Evolutionary conservation across 2,797 vertebrate genomes (phyloP).

Genomic region (Myotis daubentonii): DNA sequence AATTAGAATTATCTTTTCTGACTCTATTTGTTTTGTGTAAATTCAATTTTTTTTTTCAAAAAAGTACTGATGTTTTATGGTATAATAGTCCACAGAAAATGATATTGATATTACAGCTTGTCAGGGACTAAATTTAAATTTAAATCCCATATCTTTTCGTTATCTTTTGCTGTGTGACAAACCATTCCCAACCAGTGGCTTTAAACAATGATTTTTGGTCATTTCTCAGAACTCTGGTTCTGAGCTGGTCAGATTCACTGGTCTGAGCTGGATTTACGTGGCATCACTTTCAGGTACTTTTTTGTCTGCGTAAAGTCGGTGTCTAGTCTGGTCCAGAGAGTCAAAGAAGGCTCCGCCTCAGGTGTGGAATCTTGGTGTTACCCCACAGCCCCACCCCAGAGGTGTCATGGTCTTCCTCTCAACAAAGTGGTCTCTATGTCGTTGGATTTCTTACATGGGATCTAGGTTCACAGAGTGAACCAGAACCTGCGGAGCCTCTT

Average conservation of each 20-base stretch:
- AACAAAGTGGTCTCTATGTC: not conserved
- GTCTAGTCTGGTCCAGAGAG: not conserved
- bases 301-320: not conserved
- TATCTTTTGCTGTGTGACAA: not conserved
- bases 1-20: not conserved
- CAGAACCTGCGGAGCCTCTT: not conserved
- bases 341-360: not conserved
- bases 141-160: not conserved
- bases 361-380: fast-evolving
- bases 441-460: not conserved
- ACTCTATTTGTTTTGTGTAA: not conserved
- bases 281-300: not conserved
- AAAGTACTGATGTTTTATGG: not conserved
- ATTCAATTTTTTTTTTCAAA: not conserved
- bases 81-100: not conserved
- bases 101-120: not conserved
- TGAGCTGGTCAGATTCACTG: not conserved
- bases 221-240: not conserved
- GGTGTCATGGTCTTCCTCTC: not conserved
- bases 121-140: not conserved
- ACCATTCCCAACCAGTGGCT: not conserved
- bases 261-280: not conserved
- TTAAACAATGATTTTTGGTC: not conserved
- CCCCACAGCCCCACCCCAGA: fast-evolving
- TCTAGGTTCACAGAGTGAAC: not conserved